Conservation (phyloP, 2,888 invertebrate species). For the Heliconius ismenius region DNA sequence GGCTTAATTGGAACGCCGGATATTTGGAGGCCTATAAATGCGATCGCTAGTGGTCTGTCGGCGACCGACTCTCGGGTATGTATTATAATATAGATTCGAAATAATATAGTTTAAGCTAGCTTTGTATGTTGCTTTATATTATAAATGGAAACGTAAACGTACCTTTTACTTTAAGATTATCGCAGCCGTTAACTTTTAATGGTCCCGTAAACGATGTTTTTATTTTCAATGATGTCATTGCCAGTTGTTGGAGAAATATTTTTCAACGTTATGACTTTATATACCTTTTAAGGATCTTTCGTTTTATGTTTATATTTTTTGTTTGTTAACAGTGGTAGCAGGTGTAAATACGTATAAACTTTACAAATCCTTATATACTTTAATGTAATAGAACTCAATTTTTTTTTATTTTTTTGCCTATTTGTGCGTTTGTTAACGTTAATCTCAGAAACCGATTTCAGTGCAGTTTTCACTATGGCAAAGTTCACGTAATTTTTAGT, state of each 20-base stretch:
- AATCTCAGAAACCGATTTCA: too few species aligned
- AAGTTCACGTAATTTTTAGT: too few species aligned
- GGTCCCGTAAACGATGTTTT: constrained; percentile 25
- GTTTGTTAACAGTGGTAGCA: not conserved
- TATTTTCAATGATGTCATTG: constrained; percentile 30
- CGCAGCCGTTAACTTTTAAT: constrained; percentile 32
- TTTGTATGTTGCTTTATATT: not conserved
- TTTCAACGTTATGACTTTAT: constrained; percentile 11
- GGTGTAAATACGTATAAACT: not conserved
- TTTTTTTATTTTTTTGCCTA: too few species aligned
- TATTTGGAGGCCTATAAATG: constrained; percentile 85
- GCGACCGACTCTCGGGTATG: constrained; percentile 79
- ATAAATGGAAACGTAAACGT: constrained; percentile 11
- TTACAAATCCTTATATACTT: not conserved
- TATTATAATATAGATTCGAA: constrained; percentile 27
- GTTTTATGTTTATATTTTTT: not conserved
- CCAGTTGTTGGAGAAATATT: constrained; percentile 15
- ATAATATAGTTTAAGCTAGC: not conserved
- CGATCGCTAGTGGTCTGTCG: constrained; percentile 84
- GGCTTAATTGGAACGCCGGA: constrained; percentile 85
- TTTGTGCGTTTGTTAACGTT: too few species aligned
- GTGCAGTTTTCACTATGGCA: too few species aligned
- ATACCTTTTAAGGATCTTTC: constrained; percentile 1
- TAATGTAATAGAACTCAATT: too few species aligned
- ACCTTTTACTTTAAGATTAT: constrained; percentile 24